phyloP scores from a whole-genome alignment of 2,797 vertebrate genomes.

The Silurus lanzhouensis region DNA sequence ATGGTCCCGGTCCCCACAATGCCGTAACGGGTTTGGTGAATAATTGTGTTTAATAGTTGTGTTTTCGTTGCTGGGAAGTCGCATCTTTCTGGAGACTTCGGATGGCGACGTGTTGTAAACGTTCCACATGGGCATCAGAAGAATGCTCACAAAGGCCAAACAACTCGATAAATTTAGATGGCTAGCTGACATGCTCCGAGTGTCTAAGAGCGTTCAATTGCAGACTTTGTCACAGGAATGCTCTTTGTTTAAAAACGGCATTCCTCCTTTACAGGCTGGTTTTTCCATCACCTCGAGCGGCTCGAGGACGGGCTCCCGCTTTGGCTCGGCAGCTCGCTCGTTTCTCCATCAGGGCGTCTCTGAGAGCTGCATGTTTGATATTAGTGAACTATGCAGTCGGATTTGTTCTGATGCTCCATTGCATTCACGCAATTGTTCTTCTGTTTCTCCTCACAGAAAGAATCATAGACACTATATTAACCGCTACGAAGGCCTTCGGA shows the following conservation, averaged over 20 bases:
- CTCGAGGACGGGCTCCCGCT: not conserved
- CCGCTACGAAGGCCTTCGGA: slow-evolving; percentile 62
- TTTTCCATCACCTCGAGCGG: slow-evolving; percentile 41
- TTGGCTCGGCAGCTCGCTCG: not conserved
- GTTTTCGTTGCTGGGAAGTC: slow-evolving; percentile 40
- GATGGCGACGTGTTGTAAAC: slow-evolving; percentile 23
- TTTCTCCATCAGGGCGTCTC: slow-evolving; percentile 63
- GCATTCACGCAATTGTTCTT: slow-evolving; percentile 27
- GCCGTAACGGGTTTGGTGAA: not conserved
- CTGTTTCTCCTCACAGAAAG: slow-evolving; percentile 60
- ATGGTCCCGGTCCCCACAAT: not conserved
- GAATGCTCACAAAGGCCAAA: slow-evolving; percentile 73
- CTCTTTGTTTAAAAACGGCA: slow-evolving; percentile 55
- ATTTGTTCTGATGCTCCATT: not conserved
- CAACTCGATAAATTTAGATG: slow-evolving; percentile 60
- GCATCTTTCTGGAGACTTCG: not conserved
- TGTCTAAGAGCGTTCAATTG: slow-evolving; percentile 52
- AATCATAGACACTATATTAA: slow-evolving; percentile 67
- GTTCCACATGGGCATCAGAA: slow-evolving; percentile 58
- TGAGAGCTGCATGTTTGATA: slow-evolving; percentile 53
- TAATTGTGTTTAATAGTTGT: not conserved
- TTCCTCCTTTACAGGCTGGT: slow-evolving; percentile 51
- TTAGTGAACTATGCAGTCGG: slow-evolving; percentile 20
- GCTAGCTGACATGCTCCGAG: slow-evolving; percentile 51
- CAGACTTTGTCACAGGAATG: slow-evolving; percentile 62